Evolutionary conservation across 2,797 vertebrate genomes (phyloP).

Genomic region (Clarias fuscus): DNA sequence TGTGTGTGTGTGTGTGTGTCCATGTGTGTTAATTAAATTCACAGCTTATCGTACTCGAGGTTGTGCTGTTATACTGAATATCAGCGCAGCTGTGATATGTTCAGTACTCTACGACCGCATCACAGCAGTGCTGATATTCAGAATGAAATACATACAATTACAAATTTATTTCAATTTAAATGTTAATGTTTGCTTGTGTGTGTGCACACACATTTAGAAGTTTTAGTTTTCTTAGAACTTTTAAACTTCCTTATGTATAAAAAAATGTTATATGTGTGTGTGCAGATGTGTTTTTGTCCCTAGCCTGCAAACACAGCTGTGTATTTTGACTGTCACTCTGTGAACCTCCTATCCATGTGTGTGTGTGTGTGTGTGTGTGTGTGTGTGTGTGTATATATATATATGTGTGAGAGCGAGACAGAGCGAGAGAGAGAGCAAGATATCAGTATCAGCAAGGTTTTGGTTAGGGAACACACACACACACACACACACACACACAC

Average conservation of each 20-base stretch:
- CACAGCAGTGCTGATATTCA: no score
- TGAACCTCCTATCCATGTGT: neutral
- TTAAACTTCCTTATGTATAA: neutral
- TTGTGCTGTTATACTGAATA: neutral
- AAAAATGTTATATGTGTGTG: neutral
- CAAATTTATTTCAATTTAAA: neutral
- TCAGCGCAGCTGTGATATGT: no score
- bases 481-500: neutral
- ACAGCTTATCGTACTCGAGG: no score
- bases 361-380: neutral
- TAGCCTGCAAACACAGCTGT: conserved; percentile 34
- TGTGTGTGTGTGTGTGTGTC: conserved; percentile 4
- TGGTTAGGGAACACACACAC: neutral
- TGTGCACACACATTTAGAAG: no score
- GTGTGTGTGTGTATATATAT: neutral
- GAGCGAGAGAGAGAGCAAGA: neutral
- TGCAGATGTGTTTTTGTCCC: neutral
- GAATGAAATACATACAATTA: neutral
- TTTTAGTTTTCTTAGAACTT: no score
- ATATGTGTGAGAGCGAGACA: neutral
- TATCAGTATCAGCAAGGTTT: conserved; percentile 12
- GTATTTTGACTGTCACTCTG: conserved; percentile 19
- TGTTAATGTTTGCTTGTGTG: neutral
- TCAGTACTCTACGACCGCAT: no score
- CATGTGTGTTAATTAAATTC: neutral